These are phyloP conservation scores for Heterodera schachtii DNA, from an alignment of 1,140 invertebrate species.

Conservation along the genomic window DNA sequence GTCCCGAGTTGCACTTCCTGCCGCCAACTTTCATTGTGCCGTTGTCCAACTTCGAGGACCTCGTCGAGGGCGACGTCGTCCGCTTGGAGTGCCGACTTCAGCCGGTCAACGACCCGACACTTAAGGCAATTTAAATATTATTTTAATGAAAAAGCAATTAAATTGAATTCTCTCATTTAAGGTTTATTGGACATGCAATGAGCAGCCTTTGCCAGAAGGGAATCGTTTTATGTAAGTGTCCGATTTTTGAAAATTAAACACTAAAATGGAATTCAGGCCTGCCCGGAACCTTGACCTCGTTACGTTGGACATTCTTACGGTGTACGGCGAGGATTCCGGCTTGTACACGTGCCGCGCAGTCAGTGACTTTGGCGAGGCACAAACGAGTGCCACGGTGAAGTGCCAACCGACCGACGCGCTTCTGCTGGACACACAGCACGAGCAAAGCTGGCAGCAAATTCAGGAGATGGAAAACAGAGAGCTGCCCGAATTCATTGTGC, in stretches of 20 bases:
- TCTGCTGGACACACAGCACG: conserved; percentile 83
- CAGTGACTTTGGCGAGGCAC: conserved; percentile 85
- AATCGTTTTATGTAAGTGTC: conserved; percentile 74
- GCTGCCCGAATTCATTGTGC: conserved; percentile 70
- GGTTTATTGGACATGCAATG: conserved; percentile 82
- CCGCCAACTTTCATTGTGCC: conserved; percentile 59
- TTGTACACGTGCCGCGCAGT: conserved; percentile 87
- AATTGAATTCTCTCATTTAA: conserved; percentile 4
- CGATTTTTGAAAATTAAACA: neutral
- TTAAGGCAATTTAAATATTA: conserved; percentile 70
- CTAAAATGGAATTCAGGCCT: conserved; percentile 75
- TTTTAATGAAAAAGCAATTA: neutral
- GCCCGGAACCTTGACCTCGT: conserved; percentile 97
- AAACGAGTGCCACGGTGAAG: conserved; percentile 85
- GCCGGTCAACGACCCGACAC: conserved; percentile 67
- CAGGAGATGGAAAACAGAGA: conserved; percentile 82
- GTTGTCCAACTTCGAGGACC: conserved; percentile 66
- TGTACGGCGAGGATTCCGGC: conserved; percentile 93
- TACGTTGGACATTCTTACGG: conserved; percentile 87
- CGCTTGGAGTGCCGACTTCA: conserved; percentile 81
- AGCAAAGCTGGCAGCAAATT: conserved; percentile 82
- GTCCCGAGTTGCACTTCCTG: conserved; percentile 52
- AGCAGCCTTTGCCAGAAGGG: conserved; percentile 68
- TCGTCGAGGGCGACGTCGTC: conserved; percentile 84
- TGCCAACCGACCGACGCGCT: conserved; percentile 78